A percentile compares a stretch with the other conserved stretches of the same genome.
phyloP scores from a whole-genome alignment of 2,888 invertebrate genomes.

The Graphium colonna region DNA sequence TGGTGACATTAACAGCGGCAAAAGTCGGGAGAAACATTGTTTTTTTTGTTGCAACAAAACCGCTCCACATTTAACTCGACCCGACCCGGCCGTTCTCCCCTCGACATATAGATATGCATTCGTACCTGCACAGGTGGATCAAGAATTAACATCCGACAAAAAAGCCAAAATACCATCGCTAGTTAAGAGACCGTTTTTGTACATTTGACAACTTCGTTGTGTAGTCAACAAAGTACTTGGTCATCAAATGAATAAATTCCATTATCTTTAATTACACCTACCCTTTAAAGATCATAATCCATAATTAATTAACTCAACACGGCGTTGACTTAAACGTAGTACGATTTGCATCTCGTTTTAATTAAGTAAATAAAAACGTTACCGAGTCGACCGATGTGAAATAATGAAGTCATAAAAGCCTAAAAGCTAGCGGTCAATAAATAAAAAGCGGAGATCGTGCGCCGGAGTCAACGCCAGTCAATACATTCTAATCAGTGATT shows the following conservation, averaged over 20 bases:
- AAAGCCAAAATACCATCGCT: conserved; percentile 18
- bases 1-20: conserved; percentile 68
- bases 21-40: conserved; percentile 52
- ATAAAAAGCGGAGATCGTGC: conserved; percentile 59
- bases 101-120: conserved; percentile 49
- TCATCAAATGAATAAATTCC: conserved; percentile 18
- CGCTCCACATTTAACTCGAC: conserved; percentile 51
- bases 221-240: conserved; percentile 4
- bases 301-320: conserved; percentile 44
- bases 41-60: conserved; percentile 63
- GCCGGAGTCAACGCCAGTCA: conserved; percentile 74
- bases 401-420: conserved; percentile 63
- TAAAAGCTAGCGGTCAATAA: conserved; percentile 63
- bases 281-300: conserved; percentile 33
- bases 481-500: conserved; percentile 80
- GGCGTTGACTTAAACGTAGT: conserved; percentile 25
- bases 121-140: conserved; percentile 40
- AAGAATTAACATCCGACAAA: conserved; percentile 11
- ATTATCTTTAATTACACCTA: conserved; percentile 27
- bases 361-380: conserved; percentile 58
- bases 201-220: conserved; percentile 6
- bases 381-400: conserved; percentile 39
- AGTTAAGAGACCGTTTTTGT: conserved; percentile 9
- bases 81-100: conserved; percentile 34
- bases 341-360: conserved; percentile 50